Evolutionary conservation across 2,888 invertebrate species (phyloP).

Genomic region (Cataglyphis albicans): DNA sequence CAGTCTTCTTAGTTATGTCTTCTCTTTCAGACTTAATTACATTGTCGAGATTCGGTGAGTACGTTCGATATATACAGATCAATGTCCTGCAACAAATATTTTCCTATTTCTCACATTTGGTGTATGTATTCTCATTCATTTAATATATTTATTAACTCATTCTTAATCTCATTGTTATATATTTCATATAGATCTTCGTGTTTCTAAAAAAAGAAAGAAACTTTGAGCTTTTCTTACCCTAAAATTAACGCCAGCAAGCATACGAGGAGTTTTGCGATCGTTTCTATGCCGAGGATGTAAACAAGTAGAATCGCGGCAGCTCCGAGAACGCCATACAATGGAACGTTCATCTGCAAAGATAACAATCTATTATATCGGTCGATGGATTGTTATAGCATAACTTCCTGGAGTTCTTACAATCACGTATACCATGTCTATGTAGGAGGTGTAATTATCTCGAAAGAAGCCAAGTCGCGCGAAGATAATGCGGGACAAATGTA

Average conservation of each 20-base stretch:
- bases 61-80: slow-evolving; percentile 83
- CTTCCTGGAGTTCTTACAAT: background rate
- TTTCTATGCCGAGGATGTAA: slow-evolving; percentile 81
- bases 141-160: slow-evolving; percentile 9
- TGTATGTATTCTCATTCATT: background rate
- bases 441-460: slow-evolving; percentile 9
- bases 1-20: slow-evolving; percentile 84
- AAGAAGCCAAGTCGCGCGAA: background rate
- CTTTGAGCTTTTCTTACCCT: slow-evolving; percentile 76
- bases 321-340: slow-evolving; percentile 82
- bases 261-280: slow-evolving; percentile 78
- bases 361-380: slow-evolving; percentile 10
- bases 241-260: slow-evolving; percentile 80
- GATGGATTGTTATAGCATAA: background rate
- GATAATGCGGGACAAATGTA: slow-evolving; percentile 39
- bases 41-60: slow-evolving; percentile 80
- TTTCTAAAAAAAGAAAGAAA: background rate
- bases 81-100: slow-evolving; percentile 75
- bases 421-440: background rate
- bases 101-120: background rate
- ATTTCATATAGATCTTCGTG: background rate
- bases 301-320: slow-evolving; percentile 80
- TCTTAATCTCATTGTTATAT: background rate
- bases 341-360: slow-evolving; percentile 84
- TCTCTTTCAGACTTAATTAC: slow-evolving; percentile 81